phyloP scores from a whole-genome alignment of 2,888 invertebrate species.

The Atrina japonica region DNA sequence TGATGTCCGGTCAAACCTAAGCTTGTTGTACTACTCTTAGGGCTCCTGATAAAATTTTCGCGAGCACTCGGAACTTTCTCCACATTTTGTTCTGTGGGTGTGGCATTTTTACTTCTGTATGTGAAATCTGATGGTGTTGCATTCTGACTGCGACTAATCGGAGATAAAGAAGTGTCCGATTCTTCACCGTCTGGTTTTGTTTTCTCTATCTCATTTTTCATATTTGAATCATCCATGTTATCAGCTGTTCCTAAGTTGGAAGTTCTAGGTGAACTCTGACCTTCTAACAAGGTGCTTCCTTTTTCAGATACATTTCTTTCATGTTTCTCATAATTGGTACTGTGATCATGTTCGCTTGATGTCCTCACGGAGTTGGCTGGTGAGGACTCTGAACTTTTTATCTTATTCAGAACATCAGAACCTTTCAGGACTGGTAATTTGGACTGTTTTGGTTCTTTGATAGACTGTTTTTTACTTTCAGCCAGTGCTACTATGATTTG shows the following conservation, averaged over 20 bases:
- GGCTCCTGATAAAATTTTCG: slow-evolving; percentile 28
- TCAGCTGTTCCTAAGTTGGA: not conserved
- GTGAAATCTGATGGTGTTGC: slow-evolving; percentile 11
- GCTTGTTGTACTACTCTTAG: slow-evolving; percentile 25
- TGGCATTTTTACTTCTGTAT: not conserved
- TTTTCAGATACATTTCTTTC: not conserved
- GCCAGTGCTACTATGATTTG: slow-evolving; percentile 37
- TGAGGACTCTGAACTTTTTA: slow-evolving; percentile 12
- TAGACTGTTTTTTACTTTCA: slow-evolving; percentile 13
- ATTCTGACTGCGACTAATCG: slow-evolving; percentile 18
- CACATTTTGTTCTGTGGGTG: not conserved
- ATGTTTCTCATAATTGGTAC: slow-evolving; percentile 1
- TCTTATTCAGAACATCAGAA: slow-evolving; percentile 41
- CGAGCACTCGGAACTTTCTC: not conserved
- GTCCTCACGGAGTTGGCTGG: not conserved
- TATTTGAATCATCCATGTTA: not conserved
- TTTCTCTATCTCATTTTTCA: slow-evolving; percentile 29
- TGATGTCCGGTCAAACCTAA: slow-evolving; percentile 60
- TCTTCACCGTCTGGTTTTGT: slow-evolving; percentile 44
- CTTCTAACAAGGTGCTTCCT: not conserved
- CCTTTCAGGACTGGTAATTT: slow-evolving; percentile 52
- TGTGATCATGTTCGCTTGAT: not conserved
- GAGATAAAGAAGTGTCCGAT: slow-evolving; percentile 32
- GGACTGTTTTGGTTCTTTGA: slow-evolving; percentile 19
- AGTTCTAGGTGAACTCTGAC: slow-evolving; percentile 9